Percentiles rank a stretch among this genome's conserved stretches.
Evolutionary conservation across 2,888 invertebrate species (phyloP).

Genomic region (Tipula lateralis): DNA sequence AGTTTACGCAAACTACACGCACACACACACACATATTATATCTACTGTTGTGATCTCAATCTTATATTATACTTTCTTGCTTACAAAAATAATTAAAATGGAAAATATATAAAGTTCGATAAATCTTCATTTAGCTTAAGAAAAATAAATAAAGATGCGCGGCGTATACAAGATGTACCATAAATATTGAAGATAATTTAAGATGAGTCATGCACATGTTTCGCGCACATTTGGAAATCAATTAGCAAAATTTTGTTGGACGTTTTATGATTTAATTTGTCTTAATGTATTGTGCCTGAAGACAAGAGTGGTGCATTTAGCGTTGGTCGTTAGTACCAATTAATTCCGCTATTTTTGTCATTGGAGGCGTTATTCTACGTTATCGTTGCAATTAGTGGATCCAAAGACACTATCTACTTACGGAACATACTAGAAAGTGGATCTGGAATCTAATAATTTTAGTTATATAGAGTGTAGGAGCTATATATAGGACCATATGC

Average conservation of each 20-base stretch:
- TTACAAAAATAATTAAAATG: background rate
- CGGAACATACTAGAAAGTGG: too few relatives aligned
- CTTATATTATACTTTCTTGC: background rate
- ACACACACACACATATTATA: background rate
- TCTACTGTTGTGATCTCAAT: background rate
- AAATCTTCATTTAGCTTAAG: constrained; percentile 1
- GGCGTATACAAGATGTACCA: background rate
- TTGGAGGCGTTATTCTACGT: too few relatives aligned
- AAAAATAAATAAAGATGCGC: background rate
- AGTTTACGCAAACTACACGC: background rate
- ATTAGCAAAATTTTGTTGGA: background rate
- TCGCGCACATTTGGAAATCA: background rate
- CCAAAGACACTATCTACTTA: too few relatives aligned
- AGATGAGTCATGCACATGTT: background rate
- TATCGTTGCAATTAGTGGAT: too few relatives aligned
- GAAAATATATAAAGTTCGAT: background rate
- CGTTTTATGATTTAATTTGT: too few relatives aligned
- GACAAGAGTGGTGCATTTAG: too few relatives aligned
- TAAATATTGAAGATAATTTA: background rate
- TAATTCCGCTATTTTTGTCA: too few relatives aligned
- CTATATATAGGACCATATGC: too few relatives aligned
- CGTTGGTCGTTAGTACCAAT: too few relatives aligned
- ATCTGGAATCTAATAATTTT: too few relatives aligned
- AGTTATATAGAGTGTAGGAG: too few relatives aligned
- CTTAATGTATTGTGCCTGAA: too few relatives aligned